Conservation (phyloP, 2,888 invertebrate species). For the Chromoteleia sp. region DNA sequence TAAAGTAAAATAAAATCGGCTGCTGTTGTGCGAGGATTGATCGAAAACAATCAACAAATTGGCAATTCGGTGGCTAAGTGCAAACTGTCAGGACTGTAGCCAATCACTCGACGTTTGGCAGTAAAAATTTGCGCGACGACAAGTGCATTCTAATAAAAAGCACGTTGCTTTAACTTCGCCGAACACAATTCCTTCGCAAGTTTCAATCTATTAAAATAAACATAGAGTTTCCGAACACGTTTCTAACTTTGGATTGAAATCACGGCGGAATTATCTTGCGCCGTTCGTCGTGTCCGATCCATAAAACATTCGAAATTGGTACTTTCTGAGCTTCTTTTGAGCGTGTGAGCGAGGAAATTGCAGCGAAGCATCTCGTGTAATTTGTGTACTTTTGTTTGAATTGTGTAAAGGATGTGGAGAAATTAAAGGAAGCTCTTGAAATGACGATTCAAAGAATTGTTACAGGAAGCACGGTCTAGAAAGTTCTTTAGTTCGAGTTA, state of each 20-base stretch:
- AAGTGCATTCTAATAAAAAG: background rate
- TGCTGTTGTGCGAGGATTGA: too few species aligned
- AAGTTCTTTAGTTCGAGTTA: too few species aligned
- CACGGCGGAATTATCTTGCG: conserved; percentile 5
- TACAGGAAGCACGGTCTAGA: background rate
- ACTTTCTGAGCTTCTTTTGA: background rate
- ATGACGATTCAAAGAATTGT: background rate
- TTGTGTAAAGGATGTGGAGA: background rate
- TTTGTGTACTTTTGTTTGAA: background rate
- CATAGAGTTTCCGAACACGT: background rate
- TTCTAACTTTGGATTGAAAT: conserved; percentile 4
- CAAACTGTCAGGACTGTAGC: background rate
- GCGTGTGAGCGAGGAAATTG: background rate
- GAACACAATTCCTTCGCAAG: background rate
- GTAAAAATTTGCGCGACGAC: background rate
- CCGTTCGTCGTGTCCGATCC: conserved; percentile 3
- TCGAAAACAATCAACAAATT: background rate
- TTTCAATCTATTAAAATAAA: conserved; percentile 6
- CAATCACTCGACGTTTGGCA: background rate
- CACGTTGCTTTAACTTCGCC: too few species aligned
- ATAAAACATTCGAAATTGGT: conserved; percentile 17
- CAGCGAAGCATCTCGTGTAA: background rate
- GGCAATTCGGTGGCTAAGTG: background rate
- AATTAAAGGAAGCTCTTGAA: background rate
- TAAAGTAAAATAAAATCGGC: too few species aligned